Base-by-base conservation (phyloP, 1,140 invertebrate genomes). In the Oncopeltus fasciatus region DNA sequence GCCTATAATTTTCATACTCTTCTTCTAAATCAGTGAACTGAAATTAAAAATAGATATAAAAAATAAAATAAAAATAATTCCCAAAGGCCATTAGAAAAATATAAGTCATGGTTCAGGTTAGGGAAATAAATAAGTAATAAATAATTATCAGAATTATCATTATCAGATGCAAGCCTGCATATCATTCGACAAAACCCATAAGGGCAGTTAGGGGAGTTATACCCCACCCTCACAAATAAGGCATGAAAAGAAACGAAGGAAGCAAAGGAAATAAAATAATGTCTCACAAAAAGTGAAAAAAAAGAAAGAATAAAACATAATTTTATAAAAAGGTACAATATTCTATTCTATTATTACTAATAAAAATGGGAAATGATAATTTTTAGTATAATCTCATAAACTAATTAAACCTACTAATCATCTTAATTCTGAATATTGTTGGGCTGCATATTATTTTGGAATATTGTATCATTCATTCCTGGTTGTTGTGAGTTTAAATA, bases 1-100 rank as follows among this genome's bases (percentile, higher is more conserved):
- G 46, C 64, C 76, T 78, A 65, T 78, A 80, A 29, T 78, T 74
- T 28, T 82, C 78, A 67, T 80, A 83, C 70, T 88, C 86, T 11
- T 82, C 80, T 70, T 88, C 84, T 2, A 88, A 73, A 68, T 86
- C 82, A 0, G 77, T 76, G 67, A 87, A 85, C 73, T 86, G 78
- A 20, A 57, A 67, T 65, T 33, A 67, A 64, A 67, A 11, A 62
- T 1, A n/a, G n/a, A n/a, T n/a, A 63, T 49, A 61, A 38, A 38
- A 59, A 24, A 26, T 57, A n/a, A 18, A 29, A 12, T 29, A 26
- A 3, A 21, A 9, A n/a, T 11, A 21, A 26, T 18, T 57, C 5
- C 12, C 21, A 27, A 57, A 9, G 8, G 59, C n/a, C n/a, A 47
- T 57, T 24, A 62, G n/a, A 62, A 20, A 14, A 8, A 38, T 38